A percentile compares a stretch with the other conserved stretches of the same genome.
phyloP scores from a whole-genome alignment of 2,888 invertebrate genomes.

The Mactromeris polynyma region DNA sequence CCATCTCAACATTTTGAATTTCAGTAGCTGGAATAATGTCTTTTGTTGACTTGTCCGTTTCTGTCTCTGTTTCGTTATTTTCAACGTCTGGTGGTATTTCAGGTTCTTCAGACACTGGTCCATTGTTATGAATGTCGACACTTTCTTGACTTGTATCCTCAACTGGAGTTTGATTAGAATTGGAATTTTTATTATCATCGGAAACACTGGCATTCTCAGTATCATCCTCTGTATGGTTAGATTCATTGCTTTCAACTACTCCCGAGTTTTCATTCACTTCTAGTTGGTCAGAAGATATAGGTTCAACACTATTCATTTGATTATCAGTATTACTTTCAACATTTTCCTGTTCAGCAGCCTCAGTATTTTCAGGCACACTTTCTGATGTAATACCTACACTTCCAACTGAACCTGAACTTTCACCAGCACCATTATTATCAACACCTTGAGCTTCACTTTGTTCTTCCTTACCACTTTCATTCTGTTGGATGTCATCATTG shows the following conservation, averaged over 20 bases:
- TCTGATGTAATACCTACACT: conserved; percentile 22
- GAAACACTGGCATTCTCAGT: conserved; percentile 1
- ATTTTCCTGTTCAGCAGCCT: conserved; percentile 17
- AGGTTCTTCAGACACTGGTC: conserved; percentile 31
- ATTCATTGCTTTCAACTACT: conserved; percentile 26
- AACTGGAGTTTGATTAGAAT: neutral
- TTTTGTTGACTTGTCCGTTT: conserved; percentile 23
- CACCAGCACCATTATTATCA: conserved; percentile 14
- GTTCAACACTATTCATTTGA: conserved; percentile 6
- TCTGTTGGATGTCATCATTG: conserved; percentile 44
- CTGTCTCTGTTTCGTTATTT: conserved; percentile 15
- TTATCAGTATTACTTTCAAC: conserved; percentile 41
- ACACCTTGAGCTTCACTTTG: conserved; percentile 20
- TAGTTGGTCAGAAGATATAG: neutral
- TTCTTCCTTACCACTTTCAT: conserved; percentile 2
- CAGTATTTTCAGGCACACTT: conserved; percentile 18
- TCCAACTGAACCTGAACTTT: neutral
- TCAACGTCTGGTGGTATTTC: conserved; percentile 19
- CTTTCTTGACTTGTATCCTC: neutral
- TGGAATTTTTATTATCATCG: conserved; percentile 5
- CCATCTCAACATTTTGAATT: conserved; percentile 50
- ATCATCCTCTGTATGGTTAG: neutral
- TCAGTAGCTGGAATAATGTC: neutral
- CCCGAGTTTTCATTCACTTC: conserved; percentile 15
- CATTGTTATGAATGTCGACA: conserved; percentile 33